Percentiles rank a stretch among this genome's conserved stretches.
phyloP scores from a whole-genome alignment of 1,140 invertebrate genomes.

The Trichogramma pretiosum region DNA sequence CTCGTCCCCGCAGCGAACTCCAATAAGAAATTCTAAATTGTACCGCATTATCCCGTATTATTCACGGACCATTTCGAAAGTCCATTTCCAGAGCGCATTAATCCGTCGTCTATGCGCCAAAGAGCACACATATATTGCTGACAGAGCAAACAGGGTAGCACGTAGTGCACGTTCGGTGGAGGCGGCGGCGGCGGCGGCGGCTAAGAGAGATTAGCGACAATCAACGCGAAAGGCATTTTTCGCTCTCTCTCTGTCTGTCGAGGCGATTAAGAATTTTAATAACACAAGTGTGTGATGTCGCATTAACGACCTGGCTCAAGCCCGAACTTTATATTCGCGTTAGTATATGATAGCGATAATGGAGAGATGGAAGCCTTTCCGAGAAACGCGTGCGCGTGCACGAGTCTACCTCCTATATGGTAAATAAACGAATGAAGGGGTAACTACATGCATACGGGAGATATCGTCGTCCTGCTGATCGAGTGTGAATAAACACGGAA shows the following conservation, averaged over 20 bases:
- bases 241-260: slow-evolving; percentile 29
- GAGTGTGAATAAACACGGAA: too few species aligned
- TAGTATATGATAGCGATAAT: slow-evolving; percentile 26
- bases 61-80: too few species aligned
- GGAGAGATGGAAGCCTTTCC: slow-evolving; percentile 14
- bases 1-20: too few species aligned
- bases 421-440: too few species aligned
- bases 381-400: slow-evolving; percentile 2
- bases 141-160: neutral
- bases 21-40: too few species aligned
- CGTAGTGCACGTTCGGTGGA: neutral
- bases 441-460: too few species aligned
- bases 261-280: slow-evolving; percentile 45
- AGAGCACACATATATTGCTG: neutral
- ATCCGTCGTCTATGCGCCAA: too few species aligned
- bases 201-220: neutral
- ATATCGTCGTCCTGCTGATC: too few species aligned
- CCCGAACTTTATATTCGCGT: too few species aligned
- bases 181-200: neutral
- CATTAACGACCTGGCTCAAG: slow-evolving; percentile 25
- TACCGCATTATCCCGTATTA: too few species aligned
- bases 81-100: too few species aligned
- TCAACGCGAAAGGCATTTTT: neutral
- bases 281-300: slow-evolving; percentile 30
- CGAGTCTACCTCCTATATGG: neutral